Evolutionary conservation across 1,140 invertebrate genomes (phyloP), one percentile per base, ranked within the genome.

Genomic region (Forficula auricularia): DNA sequence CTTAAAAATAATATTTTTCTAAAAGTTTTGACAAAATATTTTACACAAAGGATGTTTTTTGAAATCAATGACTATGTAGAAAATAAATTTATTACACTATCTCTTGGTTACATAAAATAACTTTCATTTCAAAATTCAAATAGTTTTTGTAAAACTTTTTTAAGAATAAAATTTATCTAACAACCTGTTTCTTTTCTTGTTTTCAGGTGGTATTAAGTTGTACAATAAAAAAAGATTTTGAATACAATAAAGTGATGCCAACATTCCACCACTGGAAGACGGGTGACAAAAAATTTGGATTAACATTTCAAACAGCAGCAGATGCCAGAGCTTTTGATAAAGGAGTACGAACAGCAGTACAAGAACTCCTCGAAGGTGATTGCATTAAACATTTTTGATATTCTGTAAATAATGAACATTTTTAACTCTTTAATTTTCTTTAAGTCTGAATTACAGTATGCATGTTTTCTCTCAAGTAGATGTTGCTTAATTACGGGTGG

Each of bases 251-350:
- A 72, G 89, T 94, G 51, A 95, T 92, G 83, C 90, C 91, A 31
- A 94, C 89, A 37, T 96, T 95, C 73, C 88, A 94, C 68, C 90
- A 96, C 62, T 96, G 90, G 91, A 79, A 81, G 53, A 92, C 86
- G 14, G 88, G 87, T 38, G 86, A 91, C 59, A 89, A 92, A 61
- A 80, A 85, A 53, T 95, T 90, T 71, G 90, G 90, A 36, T 67
- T 96, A 33, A 94, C 89, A 30, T 96, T 96, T 69, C 83, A 89
- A 64, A 88, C 85, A 14, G 83, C 84, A 35, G 84, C 86, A 15
- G 89, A 95, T 71, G 90, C 88, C 15, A 67, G 86, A 40, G 86
- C 88, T 41, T 96, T 96, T 63, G 89, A 95, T 59, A 86, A 85
- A 61, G 89, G 86, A 31, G 84, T 96, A 22, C 63, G 83, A 37